Evolutionary conservation across 2,797 vertebrate genomes (phyloP).

Genomic region (Vireo griseus): DNA sequence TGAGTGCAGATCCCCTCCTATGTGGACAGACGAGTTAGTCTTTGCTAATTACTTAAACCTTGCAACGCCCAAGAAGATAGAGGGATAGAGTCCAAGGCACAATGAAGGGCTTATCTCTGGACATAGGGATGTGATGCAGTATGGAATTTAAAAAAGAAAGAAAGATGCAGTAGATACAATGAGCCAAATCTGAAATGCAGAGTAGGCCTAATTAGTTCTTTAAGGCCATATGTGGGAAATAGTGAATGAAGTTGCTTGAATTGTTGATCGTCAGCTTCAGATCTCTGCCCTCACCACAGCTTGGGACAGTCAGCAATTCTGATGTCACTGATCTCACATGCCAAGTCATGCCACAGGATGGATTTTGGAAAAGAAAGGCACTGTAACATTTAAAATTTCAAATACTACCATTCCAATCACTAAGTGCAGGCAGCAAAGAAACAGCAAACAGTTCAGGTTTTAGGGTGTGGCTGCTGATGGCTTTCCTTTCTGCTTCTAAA

Average conservation of each 20-base stretch:
- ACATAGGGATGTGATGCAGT: neutral
- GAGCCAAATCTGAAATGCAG: neutral
- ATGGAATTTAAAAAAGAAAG: neutral
- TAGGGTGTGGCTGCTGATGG: constrained; percentile 15
- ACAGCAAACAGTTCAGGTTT: neutral
- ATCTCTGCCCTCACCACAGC: neutral
- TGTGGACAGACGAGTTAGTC: neutral
- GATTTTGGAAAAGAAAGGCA: neutral
- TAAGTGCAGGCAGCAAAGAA: neutral
- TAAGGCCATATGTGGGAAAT: rapidly evolving
- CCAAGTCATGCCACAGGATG: neutral
- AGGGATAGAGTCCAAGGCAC: neutral
- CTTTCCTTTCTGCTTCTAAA: constrained; percentile 41
- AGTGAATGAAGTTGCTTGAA: neutral
- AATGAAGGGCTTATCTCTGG: neutral
- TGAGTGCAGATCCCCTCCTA: neutral
- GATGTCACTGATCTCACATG: neutral
- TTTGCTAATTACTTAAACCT: neutral
- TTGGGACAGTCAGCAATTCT: neutral
- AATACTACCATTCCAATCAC: neutral
- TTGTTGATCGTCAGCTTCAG: neutral
- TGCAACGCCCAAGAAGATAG: neutral
- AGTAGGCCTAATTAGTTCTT: neutral
- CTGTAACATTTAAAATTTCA: neutral
- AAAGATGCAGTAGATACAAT: neutral